phyloP scores from a whole-genome alignment of 2,888 invertebrate species.

The Polydrusus cervinus region DNA sequence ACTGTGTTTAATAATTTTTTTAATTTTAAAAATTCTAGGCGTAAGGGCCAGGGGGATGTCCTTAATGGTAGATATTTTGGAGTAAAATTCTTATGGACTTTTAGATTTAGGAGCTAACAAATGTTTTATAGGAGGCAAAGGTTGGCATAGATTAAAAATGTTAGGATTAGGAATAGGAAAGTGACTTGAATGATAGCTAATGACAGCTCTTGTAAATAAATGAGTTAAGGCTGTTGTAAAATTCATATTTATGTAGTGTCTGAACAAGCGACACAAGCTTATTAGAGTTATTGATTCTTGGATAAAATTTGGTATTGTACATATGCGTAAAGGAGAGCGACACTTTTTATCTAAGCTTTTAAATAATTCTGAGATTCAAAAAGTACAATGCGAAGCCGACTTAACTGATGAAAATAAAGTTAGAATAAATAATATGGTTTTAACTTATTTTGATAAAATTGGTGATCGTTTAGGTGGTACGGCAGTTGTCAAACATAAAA shows the following conservation, averaged over 20 bases:
- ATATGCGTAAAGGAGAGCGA: slow-evolving; percentile 11
- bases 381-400: background rate
- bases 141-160: no score
- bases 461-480: no score
- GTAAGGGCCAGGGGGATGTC: no score
- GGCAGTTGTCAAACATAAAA: slow-evolving; percentile 19
- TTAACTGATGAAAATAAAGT: slow-evolving; percentile 4
- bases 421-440: slow-evolving; percentile 24
- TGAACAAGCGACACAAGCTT: background rate
- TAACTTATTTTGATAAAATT: slow-evolving; percentile 22
- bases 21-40: no score
- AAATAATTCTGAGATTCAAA: background rate
- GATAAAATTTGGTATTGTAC: slow-evolving; percentile 15
- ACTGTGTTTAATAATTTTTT: no score
- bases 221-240: background rate
- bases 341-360: background rate
- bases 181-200: slow-evolving; percentile 1
- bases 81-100: slow-evolving; percentile 9
- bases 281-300: slow-evolving; percentile 21
- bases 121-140: background rate
- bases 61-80: no score
- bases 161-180: background rate
- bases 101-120: slow-evolving; percentile 23
- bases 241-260: slow-evolving; percentile 18
- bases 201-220: background rate